Evolutionary conservation across 2,888 invertebrate species (phyloP).

Genomic region (Punctoribates punctum): DNA sequence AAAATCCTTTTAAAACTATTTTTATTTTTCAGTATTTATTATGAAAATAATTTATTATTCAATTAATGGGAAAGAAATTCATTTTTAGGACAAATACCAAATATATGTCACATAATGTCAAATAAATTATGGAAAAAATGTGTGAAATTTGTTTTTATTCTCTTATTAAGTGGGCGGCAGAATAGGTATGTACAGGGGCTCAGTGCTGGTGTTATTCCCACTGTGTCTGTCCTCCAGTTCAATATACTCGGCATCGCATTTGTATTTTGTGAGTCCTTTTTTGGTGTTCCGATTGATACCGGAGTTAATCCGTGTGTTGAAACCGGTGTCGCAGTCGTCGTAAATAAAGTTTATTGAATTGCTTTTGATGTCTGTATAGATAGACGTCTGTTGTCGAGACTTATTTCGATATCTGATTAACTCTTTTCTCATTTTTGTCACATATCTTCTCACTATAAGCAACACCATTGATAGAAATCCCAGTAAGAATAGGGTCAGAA

Average conservation of each 20-base stretch:
- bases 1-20: too few relatives aligned
- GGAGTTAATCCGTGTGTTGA: background rate
- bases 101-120: too few relatives aligned
- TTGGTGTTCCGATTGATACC: background rate
- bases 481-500: background rate
- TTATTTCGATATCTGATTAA: background rate
- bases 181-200: conserved; percentile 22
- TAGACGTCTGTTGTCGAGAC: background rate
- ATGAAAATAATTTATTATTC: too few relatives aligned
- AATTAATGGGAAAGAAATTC: too few relatives aligned
- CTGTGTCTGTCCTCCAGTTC: background rate
- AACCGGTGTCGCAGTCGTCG: conserved; percentile 1
- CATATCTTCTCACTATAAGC: background rate
- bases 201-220: background rate
- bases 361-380: background rate
- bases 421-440: conserved; percentile 18
- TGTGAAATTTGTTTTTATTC: background rate
- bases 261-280: background rate
- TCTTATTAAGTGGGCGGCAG: background rate
- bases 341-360: background rate
- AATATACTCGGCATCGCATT: background rate
- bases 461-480: background rate
- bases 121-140: background rate
- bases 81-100: too few relatives aligned
- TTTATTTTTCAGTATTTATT: too few relatives aligned